Base-by-base conservation (phyloP, 1,140 invertebrate species). In the Rhysida immarginata region DNA sequence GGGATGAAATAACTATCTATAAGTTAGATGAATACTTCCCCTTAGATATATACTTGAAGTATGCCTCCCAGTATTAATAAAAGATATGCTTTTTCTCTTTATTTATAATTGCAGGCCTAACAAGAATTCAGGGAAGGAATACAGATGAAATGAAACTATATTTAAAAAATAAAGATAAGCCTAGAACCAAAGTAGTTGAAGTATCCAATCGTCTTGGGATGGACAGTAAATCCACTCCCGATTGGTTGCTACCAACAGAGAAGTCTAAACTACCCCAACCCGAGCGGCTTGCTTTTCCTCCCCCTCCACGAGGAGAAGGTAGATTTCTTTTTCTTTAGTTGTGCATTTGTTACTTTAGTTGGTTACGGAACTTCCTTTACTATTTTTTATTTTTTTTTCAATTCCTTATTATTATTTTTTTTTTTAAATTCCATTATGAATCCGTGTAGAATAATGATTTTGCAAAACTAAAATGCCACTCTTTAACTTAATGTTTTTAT, bases 291-390 rank as follows among this genome's bases (percentile, higher is more conserved):
- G 85, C 83, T 59, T 92, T 89, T 69, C 87, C 87, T 42, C 84
- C 86, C 71, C 87, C 87, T 54, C 86, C 87, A 11, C 87, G 88
- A 71, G 87, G 79, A 57, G 77, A 85, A 59, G 80, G 79, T 81
- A n/a, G n/a, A n/a, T n/a, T n/a, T n/a, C n/a, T n/a, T n/a, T n/a
- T n/a, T n/a, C n/a, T n/a, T n/a, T n/a, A n/a, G n/a, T n/a, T n/a
- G n/a, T n/a, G n/a, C n/a, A n/a, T n/a, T n/a, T n/a, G n/a, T n/a
- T n/a, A n/a, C n/a, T n/a, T n/a, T n/a, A n/a, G n/a, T n/a, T n/a
- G n/a, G n/a, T n/a, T n/a, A n/a, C n/a, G n/a, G n/a, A n/a, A n/a
- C n/a, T n/a, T n/a, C n/a, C n/a, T n/a, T n/a, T n/a, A 3, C n/a
- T 57, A 20, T 53, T 54, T 21, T 53, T 55, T 29, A 5, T 24